Percentiles rank a stretch among this genome's conserved stretches.
Conservation (phyloP, 2,888 invertebrate species). For the Melipona beecheii region DNA sequence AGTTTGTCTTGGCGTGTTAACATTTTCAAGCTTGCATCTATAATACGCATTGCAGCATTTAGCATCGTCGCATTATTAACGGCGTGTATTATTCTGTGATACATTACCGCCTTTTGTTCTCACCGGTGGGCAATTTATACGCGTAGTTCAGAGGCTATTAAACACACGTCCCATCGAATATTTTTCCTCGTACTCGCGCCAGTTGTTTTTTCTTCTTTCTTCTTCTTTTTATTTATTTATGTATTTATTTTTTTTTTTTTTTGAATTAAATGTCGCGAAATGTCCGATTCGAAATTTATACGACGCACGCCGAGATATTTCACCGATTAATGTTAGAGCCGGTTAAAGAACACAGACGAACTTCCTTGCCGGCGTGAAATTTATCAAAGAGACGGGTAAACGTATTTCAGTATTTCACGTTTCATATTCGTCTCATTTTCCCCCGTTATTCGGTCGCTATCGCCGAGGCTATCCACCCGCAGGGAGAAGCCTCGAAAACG, state of each 20-base stretch:
- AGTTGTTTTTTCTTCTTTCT: neutral
- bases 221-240: too few species aligned
- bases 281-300: neutral
- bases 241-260: neutral
- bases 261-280: neutral
- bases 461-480: too few species aligned
- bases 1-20: neutral
- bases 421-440: constrained; percentile 4
- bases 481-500: neutral
- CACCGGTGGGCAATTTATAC: constrained; percentile 14
- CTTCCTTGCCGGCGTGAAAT: neutral
- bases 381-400: constrained; percentile 8
- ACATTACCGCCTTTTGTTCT: constrained; percentile 13
- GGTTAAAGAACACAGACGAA: neutral
- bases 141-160: constrained; percentile 8
- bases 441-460: neutral
- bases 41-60: constrained; percentile 35
- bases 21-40: constrained; percentile 3
- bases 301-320: neutral
- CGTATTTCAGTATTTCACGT: neutral
- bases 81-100: constrained; percentile 20
- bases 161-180: neutral
- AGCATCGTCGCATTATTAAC: constrained; percentile 28
- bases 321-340: neutral
- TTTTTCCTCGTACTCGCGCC: neutral